Evolutionary conservation across 2,113 vertebrate genomes (phyloP), one percentile per base, ranked within the genome.

Genomic region (Siniperca knerii): DNA sequence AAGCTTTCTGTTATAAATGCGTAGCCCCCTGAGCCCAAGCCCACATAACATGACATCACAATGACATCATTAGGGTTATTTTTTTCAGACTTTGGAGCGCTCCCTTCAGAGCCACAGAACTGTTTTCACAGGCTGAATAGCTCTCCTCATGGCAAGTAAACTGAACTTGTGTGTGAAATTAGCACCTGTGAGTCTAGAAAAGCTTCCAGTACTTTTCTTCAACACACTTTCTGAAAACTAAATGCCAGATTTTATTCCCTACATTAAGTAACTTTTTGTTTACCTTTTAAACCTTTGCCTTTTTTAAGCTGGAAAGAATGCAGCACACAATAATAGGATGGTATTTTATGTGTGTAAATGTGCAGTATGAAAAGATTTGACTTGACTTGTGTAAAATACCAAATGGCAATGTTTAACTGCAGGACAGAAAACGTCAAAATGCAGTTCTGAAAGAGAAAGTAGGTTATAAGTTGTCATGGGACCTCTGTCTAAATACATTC

Each of bases 361-460:
- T 57, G 65, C 23, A 54, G 21, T 4, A 46, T 76, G 58, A 86
- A 86, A 87, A 81, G 67, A 87, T 88, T 76, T 65, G 73, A 86
- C 54, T 82, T 74, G 82, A 88, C 85, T 82, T 75, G 35, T 61
- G 35, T 73, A n/a, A 90, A 86, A 87, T 68, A 80, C 50, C 60
- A 76, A 85, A 87, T 58, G 40, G 40, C 68, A 62, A 20, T 48
- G 44, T 82, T 88, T 70, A 80, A 88, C 87, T 85, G 76, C 76
- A 42, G 85, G 81, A 91, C 66, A 79, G 80, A 68, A 87, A 83
- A 89, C 88, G 90, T 93, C 85, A 87, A 88, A 89, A 91, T 67
- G 81, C 18, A 35, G 16, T 29, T 79, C 37, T n/a, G 11, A 67
- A 55, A 75, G 60, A 77, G 70, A 60, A 90, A 86, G 79, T 75